Evolutionary conservation across 1,140 invertebrate genomes (phyloP), one percentile per base, ranked within the genome.

Genomic region (Gryllus bimaculatus): DNA sequence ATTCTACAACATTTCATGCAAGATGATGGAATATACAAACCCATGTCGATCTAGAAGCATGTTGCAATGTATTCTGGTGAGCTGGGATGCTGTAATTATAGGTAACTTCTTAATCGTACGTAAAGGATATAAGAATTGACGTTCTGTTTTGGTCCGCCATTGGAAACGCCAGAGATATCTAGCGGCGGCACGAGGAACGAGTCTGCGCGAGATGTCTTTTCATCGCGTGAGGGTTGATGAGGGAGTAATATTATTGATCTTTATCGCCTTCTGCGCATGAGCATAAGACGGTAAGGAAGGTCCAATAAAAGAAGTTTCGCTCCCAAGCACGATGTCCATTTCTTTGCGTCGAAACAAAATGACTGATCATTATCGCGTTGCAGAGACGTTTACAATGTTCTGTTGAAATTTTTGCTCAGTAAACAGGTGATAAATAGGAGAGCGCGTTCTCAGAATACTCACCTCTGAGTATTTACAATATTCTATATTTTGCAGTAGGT

Each of bases 191-290:
- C 54, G 54, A 10, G 54, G 18, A 66, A 66, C 54, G 54, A 66
- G 10, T 66, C 18, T 66, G 10, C 10, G 54, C 10, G 10, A 66
- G 10, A 10, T 66, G 54, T 13, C 54, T 66, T 66, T 13, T 66
- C 54, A 66, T 66, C 54, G 18, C 54, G 10, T 66, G 54, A 66
- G 54, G 54, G 10, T 66, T 66, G 54, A 66, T 66, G 54, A 66
- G 18, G 54, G 54, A 66, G 54, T 66, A 66, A 66, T 66, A 66
- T 66, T 66, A 66, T 66, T 66, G 54, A 66, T 66, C 54, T 66
- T 66, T 66, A 66, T 66, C 54, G 54, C 18, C 54, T 66, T 66
- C 54, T 18, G 54, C 54, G 54, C 54, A 66, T 66, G 54, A 66
- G 54, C 54, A 66, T 66, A 66, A 66, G 54, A 66, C 10, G 54